Percentiles rank a stretch among this genome's conserved stretches.
These are phyloP conservation scores for Hiodon tergisus DNA, from an alignment of 2,113 vertebrate genomes.

Conservation along the genomic window DNA sequence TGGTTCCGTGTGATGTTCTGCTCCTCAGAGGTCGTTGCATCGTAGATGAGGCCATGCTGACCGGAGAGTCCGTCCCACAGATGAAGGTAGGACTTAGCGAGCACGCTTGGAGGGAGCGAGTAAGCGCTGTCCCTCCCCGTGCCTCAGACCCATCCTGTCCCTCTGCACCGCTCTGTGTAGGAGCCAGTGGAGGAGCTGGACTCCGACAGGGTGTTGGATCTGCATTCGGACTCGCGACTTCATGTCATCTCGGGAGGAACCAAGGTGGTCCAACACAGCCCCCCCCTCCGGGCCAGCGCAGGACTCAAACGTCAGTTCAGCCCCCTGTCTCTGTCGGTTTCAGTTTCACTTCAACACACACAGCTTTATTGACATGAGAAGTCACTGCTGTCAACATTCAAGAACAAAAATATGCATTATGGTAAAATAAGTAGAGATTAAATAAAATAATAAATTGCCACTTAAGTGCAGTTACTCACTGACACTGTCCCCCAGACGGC, in stretches of 20 bases:
- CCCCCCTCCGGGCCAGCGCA: conserved; percentile 78
- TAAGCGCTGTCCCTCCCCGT: background rate
- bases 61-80: conserved; percentile 90
- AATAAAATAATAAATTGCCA: no score
- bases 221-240: conserved; percentile 76
- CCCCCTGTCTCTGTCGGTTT: background rate
- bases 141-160: background rate
- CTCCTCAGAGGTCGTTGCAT: conserved; percentile 86
- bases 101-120: background rate
- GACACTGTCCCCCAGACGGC: no score
- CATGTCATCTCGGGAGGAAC: conserved; percentile 91
- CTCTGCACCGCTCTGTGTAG: conserved; percentile 49
- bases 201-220: conserved; percentile 71
- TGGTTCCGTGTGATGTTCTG: conserved; percentile 89
- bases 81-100: conserved; percentile 74
- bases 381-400: no score
- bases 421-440: no score
- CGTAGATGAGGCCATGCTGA: conserved; percentile 94
- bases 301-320: conserved; percentile 79
- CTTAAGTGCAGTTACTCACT: no score
- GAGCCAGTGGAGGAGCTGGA: conserved; percentile 87
- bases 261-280: conserved; percentile 90
- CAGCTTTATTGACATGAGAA: no score
- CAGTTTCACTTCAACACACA: background rate
- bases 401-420: no score